Evolutionary conservation across 37 sponge, comb jelly and placozoan genomes (phyloP).

Genomic region (Petrosia ficiformis): DNA sequence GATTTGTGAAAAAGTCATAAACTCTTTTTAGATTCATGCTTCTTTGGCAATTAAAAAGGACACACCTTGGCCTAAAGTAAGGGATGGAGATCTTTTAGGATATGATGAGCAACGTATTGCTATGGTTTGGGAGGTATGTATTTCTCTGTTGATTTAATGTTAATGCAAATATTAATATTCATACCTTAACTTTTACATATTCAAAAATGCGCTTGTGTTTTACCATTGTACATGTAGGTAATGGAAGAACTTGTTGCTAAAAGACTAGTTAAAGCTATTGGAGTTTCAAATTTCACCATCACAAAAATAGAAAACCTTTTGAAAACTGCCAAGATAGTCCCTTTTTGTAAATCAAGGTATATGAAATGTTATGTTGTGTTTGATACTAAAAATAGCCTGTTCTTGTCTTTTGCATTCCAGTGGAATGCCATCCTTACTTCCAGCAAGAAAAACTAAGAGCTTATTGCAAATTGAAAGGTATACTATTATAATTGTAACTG

Average conservation of each 20-base stretch:
- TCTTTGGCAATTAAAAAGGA: slow-evolving; percentile 13
- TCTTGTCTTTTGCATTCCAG: background rate
- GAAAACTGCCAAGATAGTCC: slow-evolving; percentile 60
- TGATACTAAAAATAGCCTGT: background rate
- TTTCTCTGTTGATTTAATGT: no score
- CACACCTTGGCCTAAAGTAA: background rate
- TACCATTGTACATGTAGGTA: slow-evolving; percentile 11
- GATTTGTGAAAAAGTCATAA: no score
- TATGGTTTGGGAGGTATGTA: slow-evolving; percentile 34
- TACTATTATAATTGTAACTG: no score
- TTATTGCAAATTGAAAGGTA: slow-evolving; percentile 60
- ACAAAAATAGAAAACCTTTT: slow-evolving; percentile 41
- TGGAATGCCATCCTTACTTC: slow-evolving; percentile 70
- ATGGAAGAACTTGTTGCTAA: slow-evolving; percentile 50
- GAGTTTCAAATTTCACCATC: slow-evolving; percentile 73
- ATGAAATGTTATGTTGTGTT: background rate
- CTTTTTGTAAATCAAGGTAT: slow-evolving; percentile 64
- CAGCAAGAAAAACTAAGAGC: slow-evolving; percentile 57
- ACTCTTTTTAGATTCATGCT: slow-evolving; percentile 14
- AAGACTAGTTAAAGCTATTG: no score
- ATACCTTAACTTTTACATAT: background rate
- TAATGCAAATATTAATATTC: background rate
- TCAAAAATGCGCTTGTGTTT: no score
- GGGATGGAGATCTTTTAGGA: slow-evolving; percentile 35
- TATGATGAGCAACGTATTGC: slow-evolving; percentile 24